Evolutionary conservation across 2,888 invertebrate genomes (phyloP), one percentile per base, ranked within the genome.

Genomic region (Cephalotes varians): DNA sequence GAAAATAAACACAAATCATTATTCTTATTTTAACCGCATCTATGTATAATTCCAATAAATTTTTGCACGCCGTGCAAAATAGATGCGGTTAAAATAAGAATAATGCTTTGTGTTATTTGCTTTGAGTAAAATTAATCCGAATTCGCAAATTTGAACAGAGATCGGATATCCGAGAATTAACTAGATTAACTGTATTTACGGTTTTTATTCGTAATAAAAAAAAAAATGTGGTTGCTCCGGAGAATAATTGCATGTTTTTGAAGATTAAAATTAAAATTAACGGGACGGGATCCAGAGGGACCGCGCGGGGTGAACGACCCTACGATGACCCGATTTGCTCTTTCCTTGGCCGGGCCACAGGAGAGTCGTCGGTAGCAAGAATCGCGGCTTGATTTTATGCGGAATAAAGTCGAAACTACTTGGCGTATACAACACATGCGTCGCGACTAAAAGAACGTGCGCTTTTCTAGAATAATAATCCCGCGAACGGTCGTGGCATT

Each of bases 241-340:
- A 49, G 21, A 21, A 28, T 31, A 21, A 9, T 15, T 67, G 25
- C 2, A 0, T 47, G 6, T 31, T 69, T 49, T 31, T 21, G 15
- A 34, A 34, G 25, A 18, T 34, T 12, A 12, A 64, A 25, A 34
- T 64, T 44, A 47, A 51, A 25, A 34, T 64, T 44, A 47, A 51
- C 12, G 18, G 31, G 18, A n/a, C n/a, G n/a, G 15, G n/a, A 65
- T 51, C 12, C 9, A 21, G 25, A 65, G 49, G 15, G 65, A n/a
- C 12, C 2, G 31, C 69, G 18, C 31, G 40, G 21, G 77, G 77
- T 77, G 71, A 77, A 77, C 34, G 71, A 54, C 71, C 77, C 56
- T 31, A 15, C 21, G 34, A 56, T 44, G 71, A 71, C 77, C 56
- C 44, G 71, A 31, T 44, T 77, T 44, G 77, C 77, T 77, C 71